These are phyloP conservation scores for Punctoribates punctum DNA, from an alignment of 2,888 invertebrate genomes.

Conservation along the genomic window DNA sequence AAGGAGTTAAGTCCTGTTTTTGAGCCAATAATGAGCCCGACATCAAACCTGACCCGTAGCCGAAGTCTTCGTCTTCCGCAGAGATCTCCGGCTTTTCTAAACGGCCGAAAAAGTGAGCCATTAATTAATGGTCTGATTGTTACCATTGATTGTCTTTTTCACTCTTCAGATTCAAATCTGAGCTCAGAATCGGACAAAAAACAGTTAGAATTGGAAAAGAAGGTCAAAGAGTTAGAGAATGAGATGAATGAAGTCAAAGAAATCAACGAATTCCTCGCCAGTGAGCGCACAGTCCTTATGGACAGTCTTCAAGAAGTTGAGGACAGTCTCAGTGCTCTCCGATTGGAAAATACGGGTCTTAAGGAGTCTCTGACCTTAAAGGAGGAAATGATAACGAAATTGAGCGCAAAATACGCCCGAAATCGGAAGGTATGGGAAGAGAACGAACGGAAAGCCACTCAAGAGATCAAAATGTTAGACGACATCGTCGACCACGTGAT, in stretches of 20 bases:
- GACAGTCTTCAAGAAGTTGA: slow-evolving; percentile 46
- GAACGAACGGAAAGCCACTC: slow-evolving; percentile 44
- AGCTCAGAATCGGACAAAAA: not conserved
- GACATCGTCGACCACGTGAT: slow-evolving; percentile 45
- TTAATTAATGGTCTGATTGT: not conserved
- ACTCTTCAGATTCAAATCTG: not conserved
- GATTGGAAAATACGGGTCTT: slow-evolving; percentile 43
- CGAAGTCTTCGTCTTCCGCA: slow-evolving; percentile 28
- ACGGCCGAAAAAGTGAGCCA: too few relatives aligned
- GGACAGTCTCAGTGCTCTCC: slow-evolving; percentile 38
- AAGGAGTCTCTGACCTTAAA: slow-evolving; percentile 44
- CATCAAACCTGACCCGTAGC: slow-evolving; percentile 16
- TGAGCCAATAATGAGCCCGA: not conserved
- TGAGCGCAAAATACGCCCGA: slow-evolving; percentile 45
- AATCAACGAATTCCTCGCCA: slow-evolving; percentile 46
- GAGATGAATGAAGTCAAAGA: slow-evolving; percentile 44
- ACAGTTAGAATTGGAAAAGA: not conserved
- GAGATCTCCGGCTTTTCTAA: not conserved
- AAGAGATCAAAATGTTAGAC: slow-evolving; percentile 47
- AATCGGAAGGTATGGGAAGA: slow-evolving; percentile 45
- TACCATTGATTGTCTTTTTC: not conserved
- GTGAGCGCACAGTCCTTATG: slow-evolving; percentile 45
- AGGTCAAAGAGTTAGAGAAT: slow-evolving; percentile 32
- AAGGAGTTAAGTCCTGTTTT: not conserved
- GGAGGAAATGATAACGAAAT: slow-evolving; percentile 44